phyloP scores from a whole-genome alignment of 2,888 invertebrate species.

The Neoascia interrupta region DNA sequence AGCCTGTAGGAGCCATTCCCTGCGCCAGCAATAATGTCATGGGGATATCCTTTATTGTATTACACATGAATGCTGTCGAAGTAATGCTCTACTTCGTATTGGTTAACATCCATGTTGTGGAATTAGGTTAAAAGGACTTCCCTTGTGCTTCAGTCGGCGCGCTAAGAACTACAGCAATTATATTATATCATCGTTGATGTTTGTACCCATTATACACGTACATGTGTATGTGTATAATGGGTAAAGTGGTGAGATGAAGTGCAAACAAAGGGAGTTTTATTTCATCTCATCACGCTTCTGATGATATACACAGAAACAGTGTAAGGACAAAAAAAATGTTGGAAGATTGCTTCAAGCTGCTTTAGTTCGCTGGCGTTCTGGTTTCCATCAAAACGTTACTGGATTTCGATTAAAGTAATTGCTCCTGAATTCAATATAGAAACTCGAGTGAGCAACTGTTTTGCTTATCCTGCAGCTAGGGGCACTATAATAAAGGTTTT shows the following conservation, averaged over 20 bases:
- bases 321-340: not conserved
- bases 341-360: not conserved
- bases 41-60: slow-evolving; percentile 56
- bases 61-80: slow-evolving; percentile 45
- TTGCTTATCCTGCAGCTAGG: too few relatives aligned
- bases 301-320: too few relatives aligned
- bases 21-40: slow-evolving; percentile 25
- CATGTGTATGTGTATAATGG: too few relatives aligned
- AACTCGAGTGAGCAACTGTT: too few relatives aligned
- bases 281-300: too few relatives aligned
- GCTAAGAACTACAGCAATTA: slow-evolving; percentile 45
- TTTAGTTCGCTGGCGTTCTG: too few relatives aligned
- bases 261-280: too few relatives aligned
- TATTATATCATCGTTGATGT: slow-evolving; percentile 39
- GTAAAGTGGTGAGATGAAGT: not conserved
- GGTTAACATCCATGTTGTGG: slow-evolving; percentile 39
- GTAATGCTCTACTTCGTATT: slow-evolving; percentile 41
- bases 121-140: slow-evolving; percentile 63
- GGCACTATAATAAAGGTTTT: too few relatives aligned
- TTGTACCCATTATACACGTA: not conserved
- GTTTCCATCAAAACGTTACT: too few relatives aligned
- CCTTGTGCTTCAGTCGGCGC: not conserved
- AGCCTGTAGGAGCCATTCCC: not conserved
- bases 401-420: too few relatives aligned
- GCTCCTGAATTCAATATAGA: too few relatives aligned